Evolutionary conservation across 2,797 vertebrate genomes (phyloP).

Genomic region (Megaceryle alcyon): DNA sequence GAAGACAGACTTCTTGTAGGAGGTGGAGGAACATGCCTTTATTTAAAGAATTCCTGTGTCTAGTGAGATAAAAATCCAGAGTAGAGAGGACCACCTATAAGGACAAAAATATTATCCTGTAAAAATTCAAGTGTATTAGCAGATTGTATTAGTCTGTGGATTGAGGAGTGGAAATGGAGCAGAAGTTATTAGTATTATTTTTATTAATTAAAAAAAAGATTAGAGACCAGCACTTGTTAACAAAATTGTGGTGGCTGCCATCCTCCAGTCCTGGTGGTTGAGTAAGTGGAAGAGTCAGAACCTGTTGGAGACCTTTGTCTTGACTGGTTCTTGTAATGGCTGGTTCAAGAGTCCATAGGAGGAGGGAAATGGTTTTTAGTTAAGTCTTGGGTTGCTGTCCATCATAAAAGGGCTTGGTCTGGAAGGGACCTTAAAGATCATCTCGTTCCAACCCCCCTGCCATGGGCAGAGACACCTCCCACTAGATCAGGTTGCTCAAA

Average conservation of each 20-base stretch:
- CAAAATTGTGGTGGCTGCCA: background rate
- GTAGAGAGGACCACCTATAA: background rate
- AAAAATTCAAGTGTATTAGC: background rate
- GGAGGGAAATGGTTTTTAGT: background rate
- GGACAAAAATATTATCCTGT: background rate
- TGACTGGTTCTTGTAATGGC: background rate
- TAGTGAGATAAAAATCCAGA: background rate
- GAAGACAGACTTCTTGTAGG: constrained; percentile 49
- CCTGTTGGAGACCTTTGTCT: background rate
- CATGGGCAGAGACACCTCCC: background rate
- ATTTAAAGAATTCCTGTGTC: constrained; percentile 50
- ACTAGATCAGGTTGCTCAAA: background rate
- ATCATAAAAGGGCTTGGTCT: background rate
- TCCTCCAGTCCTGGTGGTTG: background rate
- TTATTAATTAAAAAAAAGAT: background rate
- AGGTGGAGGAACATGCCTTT: constrained; percentile 60
- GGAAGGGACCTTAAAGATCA: background rate
- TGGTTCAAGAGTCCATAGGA: rapidly evolving
- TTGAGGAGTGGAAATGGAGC: background rate
- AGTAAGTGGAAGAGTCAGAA: background rate
- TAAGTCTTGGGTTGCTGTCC: background rate
- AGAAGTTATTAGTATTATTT: background rate
- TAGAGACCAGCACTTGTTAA: background rate
- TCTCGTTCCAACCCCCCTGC: background rate
- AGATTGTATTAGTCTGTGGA: background rate